Percentiles rank a stretch among this genome's conserved stretches.
These are phyloP conservation scores for Rhogogaster chlorosoma DNA, from an alignment of 2,888 invertebrate genomes.

Conservation along the genomic window DNA sequence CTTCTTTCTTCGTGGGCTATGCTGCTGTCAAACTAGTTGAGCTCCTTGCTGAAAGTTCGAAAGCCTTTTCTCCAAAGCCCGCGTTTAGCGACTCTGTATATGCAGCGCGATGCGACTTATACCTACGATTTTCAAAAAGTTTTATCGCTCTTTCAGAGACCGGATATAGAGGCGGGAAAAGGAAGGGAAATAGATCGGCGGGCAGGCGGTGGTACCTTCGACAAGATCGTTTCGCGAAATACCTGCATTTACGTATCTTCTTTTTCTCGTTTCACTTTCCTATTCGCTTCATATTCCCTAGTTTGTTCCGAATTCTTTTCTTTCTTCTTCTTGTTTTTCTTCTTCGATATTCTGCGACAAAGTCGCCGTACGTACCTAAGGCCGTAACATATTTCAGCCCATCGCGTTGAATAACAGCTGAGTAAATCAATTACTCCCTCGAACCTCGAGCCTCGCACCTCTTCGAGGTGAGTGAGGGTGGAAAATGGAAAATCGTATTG, in stretches of 20 bases:
- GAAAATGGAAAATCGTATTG: slow-evolving; percentile 19
- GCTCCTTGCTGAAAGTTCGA: slow-evolving; percentile 65
- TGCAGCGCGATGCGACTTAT: slow-evolving; percentile 63
- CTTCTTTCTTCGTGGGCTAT: background rate
- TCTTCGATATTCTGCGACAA: background rate
- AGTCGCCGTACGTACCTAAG: background rate
- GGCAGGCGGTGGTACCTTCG: background rate
- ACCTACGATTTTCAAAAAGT: slow-evolving; percentile 66
- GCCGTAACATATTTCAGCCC: slow-evolving; percentile 7
- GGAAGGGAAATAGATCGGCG: slow-evolving; percentile 30
- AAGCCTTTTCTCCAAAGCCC: slow-evolving; percentile 62
- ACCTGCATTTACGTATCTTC: background rate
- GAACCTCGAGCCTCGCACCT: background rate
- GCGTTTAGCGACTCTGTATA: slow-evolving; percentile 65
- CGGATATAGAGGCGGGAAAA: background rate
- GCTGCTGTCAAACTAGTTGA: slow-evolving; percentile 61
- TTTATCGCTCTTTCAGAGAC: slow-evolving; percentile 57
- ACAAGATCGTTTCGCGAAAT: background rate
- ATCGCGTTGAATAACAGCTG: slow-evolving; percentile 1
- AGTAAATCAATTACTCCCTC: slow-evolving; percentile 15
- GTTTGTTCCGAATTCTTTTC: background rate
- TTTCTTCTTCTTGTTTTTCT: background rate
- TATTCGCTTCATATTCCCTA: background rate
- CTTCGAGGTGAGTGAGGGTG: background rate
- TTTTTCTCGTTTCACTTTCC: background rate